Conservation (phyloP, 1,140 invertebrate species). For the Neodiprion pinetum region DNA sequence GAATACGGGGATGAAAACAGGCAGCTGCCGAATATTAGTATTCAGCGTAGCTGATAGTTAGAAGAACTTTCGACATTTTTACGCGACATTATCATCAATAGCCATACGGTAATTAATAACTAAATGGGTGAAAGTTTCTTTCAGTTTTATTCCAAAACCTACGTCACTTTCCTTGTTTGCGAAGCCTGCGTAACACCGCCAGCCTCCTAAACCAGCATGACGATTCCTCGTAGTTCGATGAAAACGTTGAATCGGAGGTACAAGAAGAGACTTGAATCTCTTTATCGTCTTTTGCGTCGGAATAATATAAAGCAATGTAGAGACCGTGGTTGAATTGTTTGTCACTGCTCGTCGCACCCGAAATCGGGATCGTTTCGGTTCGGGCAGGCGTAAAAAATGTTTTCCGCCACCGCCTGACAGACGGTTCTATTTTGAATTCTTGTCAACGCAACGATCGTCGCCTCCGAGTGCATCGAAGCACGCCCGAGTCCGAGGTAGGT, state of each 20-base stretch:
- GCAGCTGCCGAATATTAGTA: neutral
- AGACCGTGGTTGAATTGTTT: neutral
- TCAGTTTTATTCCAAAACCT: neutral
- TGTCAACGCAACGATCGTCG: neutral
- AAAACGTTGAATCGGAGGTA: neutral
- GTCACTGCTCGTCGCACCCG: neutral
- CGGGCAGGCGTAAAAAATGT: neutral
- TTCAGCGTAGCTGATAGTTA: neutral
- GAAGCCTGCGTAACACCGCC: neutral
- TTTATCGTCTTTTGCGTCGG: too few species aligned
- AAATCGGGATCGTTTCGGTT: neutral
- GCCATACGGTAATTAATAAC: neutral
- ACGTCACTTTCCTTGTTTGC: neutral
- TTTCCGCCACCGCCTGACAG: neutral
- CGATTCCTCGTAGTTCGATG: neutral
- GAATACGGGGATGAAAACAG: neutral
- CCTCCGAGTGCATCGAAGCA: too few species aligned
- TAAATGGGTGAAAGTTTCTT: neutral
- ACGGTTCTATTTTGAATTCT: constrained; percentile 7
- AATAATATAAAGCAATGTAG: too few species aligned
- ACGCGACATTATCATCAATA: neutral
- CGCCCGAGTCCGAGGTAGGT: too few species aligned
- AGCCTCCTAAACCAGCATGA: neutral
- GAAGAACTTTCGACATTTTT: neutral
- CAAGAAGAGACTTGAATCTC: neutral